Evolutionary conservation across 2,888 invertebrate species (phyloP), one percentile per base, ranked within the genome.

Genomic region (Stenchaetothrips biformis): DNA sequence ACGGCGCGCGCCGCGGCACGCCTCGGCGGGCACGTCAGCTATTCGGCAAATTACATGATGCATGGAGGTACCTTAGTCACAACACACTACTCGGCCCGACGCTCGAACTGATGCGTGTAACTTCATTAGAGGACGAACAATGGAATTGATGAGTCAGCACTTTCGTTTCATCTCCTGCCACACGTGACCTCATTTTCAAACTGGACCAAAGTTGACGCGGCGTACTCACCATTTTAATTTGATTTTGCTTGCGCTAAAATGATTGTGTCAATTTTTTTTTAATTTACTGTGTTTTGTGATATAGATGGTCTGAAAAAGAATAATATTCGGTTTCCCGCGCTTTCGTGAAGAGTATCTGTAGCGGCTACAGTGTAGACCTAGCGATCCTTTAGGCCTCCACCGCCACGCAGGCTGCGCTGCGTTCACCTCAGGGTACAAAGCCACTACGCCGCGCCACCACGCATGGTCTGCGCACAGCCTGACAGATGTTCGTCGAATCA

Each of bases 401-500:
- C 37, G 37, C 37, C 37, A 37, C 37, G 59, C 59, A 18, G 59
- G 59, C 59, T 59, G 59, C 18, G 13, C 59, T 16, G 13, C 59
- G 59, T 18, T 59, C 18, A 18, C 59, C 18, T 16, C 16, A 6
- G 59, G 59, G 59, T 59, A 37, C 37, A 37, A 37, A 37, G 37
- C 37, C 37, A 37, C 37, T 4, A 37, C 37, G 37, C 37, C 37
- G 37, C 37, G 37, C 37, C 37, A 37, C 37, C 37, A 37, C 37
- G 37, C 37, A 37, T 37, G 37, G 37, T 37, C 37, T 37, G 37
- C 37, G 37, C 37, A 37, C 37, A 18, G 67, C 25, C 67, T 21
- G 67, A 74, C 67, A 74, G 67, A 74, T 74, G 67, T 74, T 74
- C 67, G 67, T 74, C 67, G 67, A 74, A 74, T 74, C 67, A 74